phyloP scores from a whole-genome alignment of 2,113 vertebrate species.

The Triplophysa dalaica region DNA sequence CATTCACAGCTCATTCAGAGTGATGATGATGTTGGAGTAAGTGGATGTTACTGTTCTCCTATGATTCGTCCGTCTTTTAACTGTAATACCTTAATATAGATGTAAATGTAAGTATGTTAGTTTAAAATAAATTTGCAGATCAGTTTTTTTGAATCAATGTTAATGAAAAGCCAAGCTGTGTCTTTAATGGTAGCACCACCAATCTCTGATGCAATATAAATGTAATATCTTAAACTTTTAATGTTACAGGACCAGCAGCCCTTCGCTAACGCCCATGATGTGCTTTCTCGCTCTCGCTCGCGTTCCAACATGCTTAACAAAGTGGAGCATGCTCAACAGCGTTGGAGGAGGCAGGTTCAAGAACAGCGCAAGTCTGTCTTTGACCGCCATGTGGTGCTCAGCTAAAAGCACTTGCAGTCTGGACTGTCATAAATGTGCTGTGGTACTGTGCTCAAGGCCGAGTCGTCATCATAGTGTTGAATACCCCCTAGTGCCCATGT shows the following conservation, averaged over 20 bases:
- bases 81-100: not conserved
- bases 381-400: slow-evolving; percentile 95
- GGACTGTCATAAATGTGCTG: not conserved
- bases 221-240: not conserved
- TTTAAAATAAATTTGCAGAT: not conserved
- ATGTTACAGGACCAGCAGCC: slow-evolving; percentile 89
- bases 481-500: not conserved
- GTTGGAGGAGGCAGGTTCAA: slow-evolving; percentile 96
- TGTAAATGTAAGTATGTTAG: not conserved
- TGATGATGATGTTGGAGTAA: slow-evolving; percentile 93
- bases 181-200: not conserved
- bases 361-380: slow-evolving; percentile 98
- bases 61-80: no score
- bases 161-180: not conserved
- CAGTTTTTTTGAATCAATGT: not conserved
- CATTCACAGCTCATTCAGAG: slow-evolving; percentile 95
- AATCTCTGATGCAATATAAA: no score
- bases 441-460: slow-evolving; percentile 59
- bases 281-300: slow-evolving; percentile 88
- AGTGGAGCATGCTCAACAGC: slow-evolving; percentile 95
- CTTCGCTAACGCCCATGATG: slow-evolving; percentile 93
- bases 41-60: slow-evolving; percentile 56
- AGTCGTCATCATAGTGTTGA: slow-evolving; percentile 35
- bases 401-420: slow-evolving; percentile 78
- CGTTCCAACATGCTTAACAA: slow-evolving; percentile 94